Evolutionary conservation across 2,113 vertebrate species (phyloP).

Genomic region (Oryzias curvinotus): DNA sequence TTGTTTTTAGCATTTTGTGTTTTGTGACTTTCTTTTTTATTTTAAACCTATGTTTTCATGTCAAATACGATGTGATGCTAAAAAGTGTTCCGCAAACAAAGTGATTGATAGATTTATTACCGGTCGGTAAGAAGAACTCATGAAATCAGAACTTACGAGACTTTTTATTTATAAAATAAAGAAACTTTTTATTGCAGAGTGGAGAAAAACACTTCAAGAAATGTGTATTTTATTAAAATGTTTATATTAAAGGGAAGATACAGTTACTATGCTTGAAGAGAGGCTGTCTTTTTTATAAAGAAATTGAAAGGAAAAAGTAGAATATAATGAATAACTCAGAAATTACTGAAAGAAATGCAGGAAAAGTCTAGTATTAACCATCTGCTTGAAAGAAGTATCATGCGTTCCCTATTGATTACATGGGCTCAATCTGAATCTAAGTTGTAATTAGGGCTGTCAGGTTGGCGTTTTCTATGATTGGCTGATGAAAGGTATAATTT

Average conservation of each 20-base stretch:
- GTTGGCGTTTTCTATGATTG: constrained; percentile 71
- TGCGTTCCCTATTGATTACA: constrained; percentile 55
- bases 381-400: constrained; percentile 57
- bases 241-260: too few species aligned
- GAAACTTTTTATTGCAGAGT: background rate
- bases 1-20: too few species aligned
- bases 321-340: constrained; percentile 20
- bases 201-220: background rate
- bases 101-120: background rate
- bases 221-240: background rate
- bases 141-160: too few species aligned
- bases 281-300: too few species aligned
- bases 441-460: constrained; percentile 66
- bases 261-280: too few species aligned
- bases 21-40: too few species aligned
- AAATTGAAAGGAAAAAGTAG: constrained; percentile 9
- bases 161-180: background rate
- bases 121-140: too few species aligned
- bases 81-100: too few species aligned
- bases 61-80: too few species aligned
- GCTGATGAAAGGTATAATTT: constrained; percentile 79
- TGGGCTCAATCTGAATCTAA: constrained; percentile 45
- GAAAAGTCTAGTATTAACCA: constrained; percentile 41
- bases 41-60: too few species aligned
- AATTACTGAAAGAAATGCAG: background rate